Percentiles rank a stretch among this genome's conserved stretches.
Conservation (phyloP, 1,140 invertebrate genomes). For the Zaprionus gabonicus region DNA sequence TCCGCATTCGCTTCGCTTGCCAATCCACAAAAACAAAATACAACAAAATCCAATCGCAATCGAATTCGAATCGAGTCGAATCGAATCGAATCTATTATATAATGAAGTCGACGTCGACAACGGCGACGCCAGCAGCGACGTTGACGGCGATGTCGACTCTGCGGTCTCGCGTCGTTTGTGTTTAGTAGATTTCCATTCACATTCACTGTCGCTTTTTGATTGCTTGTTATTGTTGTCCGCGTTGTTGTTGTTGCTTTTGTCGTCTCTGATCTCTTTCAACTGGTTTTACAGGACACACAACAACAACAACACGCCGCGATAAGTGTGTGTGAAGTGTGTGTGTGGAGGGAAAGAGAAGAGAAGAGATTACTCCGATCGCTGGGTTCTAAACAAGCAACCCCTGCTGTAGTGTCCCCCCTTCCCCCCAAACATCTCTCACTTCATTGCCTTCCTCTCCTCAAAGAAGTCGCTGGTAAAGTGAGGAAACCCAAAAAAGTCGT, state of each 20-base stretch:
- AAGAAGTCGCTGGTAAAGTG: neutral
- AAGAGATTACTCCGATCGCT: too few species aligned
- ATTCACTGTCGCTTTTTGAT: constrained; percentile 81
- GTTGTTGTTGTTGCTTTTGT: constrained; percentile 35
- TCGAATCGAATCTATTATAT: constrained; percentile 77
- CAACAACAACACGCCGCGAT: constrained; percentile 16
- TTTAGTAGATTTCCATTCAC: constrained; percentile 81
- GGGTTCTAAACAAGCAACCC: neutral
- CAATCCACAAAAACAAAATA: constrained; percentile 51
- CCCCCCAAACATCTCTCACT: neutral
- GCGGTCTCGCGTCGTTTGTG: constrained; percentile 53
- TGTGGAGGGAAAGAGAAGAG: constrained; percentile 8
- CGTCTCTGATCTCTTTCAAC: constrained; percentile 45
- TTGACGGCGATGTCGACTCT: constrained; percentile 17
- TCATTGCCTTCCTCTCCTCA: neutral
- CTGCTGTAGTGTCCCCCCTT: neutral
- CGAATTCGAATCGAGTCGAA: constrained; percentile 59
- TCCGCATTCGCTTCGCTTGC: constrained; percentile 52
- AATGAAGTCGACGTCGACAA: constrained; percentile 63
- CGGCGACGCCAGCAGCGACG: constrained; percentile 28
- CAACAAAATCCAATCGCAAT: constrained; percentile 65
- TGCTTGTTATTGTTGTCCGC: constrained; percentile 35
- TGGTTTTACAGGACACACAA: constrained; percentile 48
- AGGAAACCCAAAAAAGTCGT: neutral
- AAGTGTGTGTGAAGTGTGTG: neutral